Evolutionary conservation across 92 coral and sea anemone species (phyloP), one percentile per base, ranked within the genome.

Genomic region (Heliopora coerulea): DNA sequence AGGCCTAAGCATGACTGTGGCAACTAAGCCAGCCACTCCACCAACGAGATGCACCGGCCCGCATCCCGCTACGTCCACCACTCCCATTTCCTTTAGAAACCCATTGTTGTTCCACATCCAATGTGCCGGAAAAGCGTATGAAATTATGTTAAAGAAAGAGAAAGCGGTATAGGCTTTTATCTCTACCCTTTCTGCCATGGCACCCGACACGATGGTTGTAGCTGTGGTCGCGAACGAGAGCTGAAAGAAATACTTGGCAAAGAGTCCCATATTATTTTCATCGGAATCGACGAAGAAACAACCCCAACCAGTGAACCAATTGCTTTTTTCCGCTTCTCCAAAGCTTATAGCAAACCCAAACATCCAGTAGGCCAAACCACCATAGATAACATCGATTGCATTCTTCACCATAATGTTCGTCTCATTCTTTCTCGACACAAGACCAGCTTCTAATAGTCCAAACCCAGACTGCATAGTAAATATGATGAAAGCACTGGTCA

Each of bases 391-490:
- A 62, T 89, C 96, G 0, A 89, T 78, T 0, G 96, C 90, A 68
- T 89, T 89, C 41, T 88, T 88, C 0, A 85, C 93, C 93, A 88
- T 88, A 50, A 88, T 88, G 41, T 85, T 88, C 11, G 86, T 74
- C 78, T 89, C 96, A 54, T 89, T 89, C 74, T 89, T 89, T 72
- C 79, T 89, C 29, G 96, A 89, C 1, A 86, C 96, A 81, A 89
- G 56, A 1, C 96, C 96, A 12, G 96, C 85, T 58, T 89, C 96
- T 17, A 91, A 81, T 11, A 91, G 86, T 21, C 97, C 97, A 68
- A 91, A 91, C 10, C 97, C 97, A 1, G 97, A 89, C 59, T 91
- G 97, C 97, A 91, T 91, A 34, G 97, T 91, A 65, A 91, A 91
- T 39, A 91, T 91, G 18, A 91, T 91, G 54, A 91, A 91, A 11